These are phyloP conservation scores for Natator depressus DNA, from an alignment of 2,113 vertebrate species.

Conservation along the genomic window DNA sequence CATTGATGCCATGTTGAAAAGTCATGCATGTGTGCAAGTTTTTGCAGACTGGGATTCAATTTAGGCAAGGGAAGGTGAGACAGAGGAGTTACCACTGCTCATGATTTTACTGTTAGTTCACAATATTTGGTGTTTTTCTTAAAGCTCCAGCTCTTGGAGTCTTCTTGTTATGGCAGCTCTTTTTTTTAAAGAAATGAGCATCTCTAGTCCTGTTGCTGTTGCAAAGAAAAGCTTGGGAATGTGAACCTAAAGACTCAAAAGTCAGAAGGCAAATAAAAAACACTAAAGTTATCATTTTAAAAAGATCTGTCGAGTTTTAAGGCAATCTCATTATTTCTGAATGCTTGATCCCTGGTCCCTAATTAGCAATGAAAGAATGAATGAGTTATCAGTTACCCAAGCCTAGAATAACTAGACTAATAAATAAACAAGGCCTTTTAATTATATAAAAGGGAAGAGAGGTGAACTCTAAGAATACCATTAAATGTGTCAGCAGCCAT, in stretches of 20 bases:
- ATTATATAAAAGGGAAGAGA: background rate
- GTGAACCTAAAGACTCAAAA: background rate
- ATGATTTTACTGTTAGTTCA: background rate
- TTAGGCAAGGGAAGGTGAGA: background rate
- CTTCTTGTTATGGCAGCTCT: background rate
- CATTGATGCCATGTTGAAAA: background rate
- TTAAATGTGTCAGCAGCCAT: background rate
- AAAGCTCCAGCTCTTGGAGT: background rate
- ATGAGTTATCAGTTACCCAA: background rate
- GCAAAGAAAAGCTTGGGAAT: background rate
- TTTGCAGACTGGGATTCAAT: constrained; percentile 12
- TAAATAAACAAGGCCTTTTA: constrained; percentile 18
- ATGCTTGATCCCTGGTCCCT: background rate
- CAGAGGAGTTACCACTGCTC: background rate
- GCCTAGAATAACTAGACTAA: background rate
- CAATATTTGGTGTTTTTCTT: background rate
- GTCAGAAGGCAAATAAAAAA: background rate
- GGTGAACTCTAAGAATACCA: constrained; percentile 1
- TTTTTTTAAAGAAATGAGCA: background rate
- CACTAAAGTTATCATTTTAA: background rate
- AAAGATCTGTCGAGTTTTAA: background rate
- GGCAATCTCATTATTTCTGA: background rate
- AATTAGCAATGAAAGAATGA: background rate
- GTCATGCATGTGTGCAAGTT: background rate
- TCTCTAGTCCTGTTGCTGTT: background rate